Conservation (phyloP, 2,888 invertebrate genomes). For the Ditylenchus weischeri region DNA sequence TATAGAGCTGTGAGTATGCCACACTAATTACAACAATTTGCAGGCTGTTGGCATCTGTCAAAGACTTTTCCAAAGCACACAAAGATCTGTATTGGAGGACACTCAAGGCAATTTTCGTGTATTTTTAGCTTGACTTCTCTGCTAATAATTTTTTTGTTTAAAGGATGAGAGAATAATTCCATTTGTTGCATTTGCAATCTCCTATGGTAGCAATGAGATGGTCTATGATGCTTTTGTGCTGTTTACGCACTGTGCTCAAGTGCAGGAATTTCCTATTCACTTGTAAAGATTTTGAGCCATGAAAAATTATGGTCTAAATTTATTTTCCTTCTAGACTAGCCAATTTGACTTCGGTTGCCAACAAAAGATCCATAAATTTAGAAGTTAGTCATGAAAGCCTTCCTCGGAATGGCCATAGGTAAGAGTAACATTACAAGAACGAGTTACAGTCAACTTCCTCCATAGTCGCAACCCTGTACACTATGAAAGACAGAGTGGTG, state of each 20-base stretch:
- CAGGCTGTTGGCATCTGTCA: conserved; percentile 45
- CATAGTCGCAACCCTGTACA: no score
- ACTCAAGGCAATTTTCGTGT: conserved; percentile 54
- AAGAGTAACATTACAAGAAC: not conserved
- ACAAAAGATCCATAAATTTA: not conserved
- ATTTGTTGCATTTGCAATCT: conserved; percentile 60
- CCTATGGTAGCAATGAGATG: conserved; percentile 55
- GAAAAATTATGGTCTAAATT: not conserved
- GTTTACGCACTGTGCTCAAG: conserved; percentile 57
- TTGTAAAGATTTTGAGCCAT: not conserved
- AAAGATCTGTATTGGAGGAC: conserved; percentile 57
- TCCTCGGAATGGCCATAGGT: not conserved
- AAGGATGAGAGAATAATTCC: conserved; percentile 60
- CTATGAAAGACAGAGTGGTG: no score
- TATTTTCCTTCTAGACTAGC: not conserved
- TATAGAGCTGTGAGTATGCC: not conserved
- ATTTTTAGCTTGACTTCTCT: not conserved
- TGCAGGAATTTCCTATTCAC: conserved; percentile 56
- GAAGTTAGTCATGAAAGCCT: conserved; percentile 1
- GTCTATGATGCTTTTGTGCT: conserved; percentile 59
- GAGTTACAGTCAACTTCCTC: no score
- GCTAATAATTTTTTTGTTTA: conserved; percentile 19
- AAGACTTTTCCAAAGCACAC: conserved; percentile 53
- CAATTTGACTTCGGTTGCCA: conserved; percentile 5
- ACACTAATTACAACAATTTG: conserved; percentile 41